A percentile compares a stretch with the other conserved stretches of the same genome.
Conservation (phyloP, 1,140 invertebrate genomes). For the Drosophila suzukii region DNA sequence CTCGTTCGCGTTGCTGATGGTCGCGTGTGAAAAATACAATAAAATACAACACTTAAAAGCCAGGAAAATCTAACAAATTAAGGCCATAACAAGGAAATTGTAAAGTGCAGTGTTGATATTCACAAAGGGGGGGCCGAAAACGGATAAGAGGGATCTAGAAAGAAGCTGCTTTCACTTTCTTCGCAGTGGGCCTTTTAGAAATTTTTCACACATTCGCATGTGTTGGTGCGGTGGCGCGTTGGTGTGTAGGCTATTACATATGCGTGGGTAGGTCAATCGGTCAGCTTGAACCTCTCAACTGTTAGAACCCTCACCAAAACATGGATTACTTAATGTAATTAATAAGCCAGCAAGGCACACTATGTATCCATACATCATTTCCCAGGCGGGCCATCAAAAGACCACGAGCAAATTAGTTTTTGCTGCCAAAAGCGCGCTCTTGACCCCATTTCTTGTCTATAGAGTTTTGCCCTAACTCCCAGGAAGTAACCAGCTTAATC, state of each 20-base stretch:
- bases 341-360: conserved; percentile 23
- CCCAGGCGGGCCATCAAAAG: conserved; percentile 59
- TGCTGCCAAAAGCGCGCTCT: conserved; percentile 57
- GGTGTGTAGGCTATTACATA: conserved; percentile 64
- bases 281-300: conserved; percentile 35
- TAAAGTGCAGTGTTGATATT: not conserved
- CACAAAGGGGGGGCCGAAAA: not conserved
- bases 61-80: conserved; percentile 27
- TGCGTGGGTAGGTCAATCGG: conserved; percentile 80
- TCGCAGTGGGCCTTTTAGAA: conserved; percentile 44
- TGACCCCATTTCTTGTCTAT: conserved; percentile 57
- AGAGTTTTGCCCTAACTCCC: conserved; percentile 7
- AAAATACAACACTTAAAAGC: conserved; percentile 49
- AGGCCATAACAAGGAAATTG: conserved; percentile 15
- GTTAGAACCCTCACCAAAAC: not conserved
- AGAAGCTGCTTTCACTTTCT: conserved; percentile 56
- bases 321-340: conserved; percentile 26
- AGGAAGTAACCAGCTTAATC: conserved; percentile 7
- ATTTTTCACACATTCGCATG: conserved; percentile 61
- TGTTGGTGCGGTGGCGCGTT: conserved; percentile 30
- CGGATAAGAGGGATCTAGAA: not conserved
- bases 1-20: conserved; percentile 73
- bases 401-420: conserved; percentile 62
- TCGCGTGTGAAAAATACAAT: conserved; percentile 60
- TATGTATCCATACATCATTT: conserved; percentile 26